Conservation (phyloP, 2,113 vertebrate species). For the Pterocles gutturalis region DNA sequence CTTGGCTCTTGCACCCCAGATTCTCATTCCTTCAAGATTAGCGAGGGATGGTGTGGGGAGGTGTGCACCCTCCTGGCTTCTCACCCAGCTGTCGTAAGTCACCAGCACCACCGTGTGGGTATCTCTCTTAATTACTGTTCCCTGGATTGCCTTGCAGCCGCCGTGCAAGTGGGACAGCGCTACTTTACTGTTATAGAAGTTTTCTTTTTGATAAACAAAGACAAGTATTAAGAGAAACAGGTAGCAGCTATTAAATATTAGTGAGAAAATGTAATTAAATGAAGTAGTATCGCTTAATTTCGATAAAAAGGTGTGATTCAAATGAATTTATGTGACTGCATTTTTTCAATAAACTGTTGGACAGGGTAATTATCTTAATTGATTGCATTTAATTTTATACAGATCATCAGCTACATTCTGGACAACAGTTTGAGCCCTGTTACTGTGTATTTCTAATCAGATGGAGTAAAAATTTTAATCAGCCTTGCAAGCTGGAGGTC, state of each 20-base stretch:
- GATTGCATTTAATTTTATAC: background rate
- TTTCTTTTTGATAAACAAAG: rapidly evolving
- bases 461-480: background rate
- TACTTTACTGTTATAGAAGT: rapidly evolving
- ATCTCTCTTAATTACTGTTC: rapidly evolving
- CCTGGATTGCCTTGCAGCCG: background rate
- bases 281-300: rapidly evolving
- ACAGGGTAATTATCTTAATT: background rate
- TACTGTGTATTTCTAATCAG: background rate
- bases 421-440: background rate
- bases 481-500: background rate
- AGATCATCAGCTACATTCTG: background rate
- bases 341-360: background rate
- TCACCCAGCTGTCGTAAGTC: background rate
- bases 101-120: background rate
- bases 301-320: background rate
- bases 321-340: rapidly evolving
- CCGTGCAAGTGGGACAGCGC: rapidly evolving
- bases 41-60: too few species aligned
- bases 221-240: rapidly evolving
- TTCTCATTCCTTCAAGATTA: background rate
- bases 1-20: rapidly evolving
- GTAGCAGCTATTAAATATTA: rapidly evolving
- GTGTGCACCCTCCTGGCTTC: rapidly evolving
- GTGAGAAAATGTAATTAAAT: rapidly evolving